Percentiles rank a stretch among this genome's conserved stretches.
Conservation (phyloP, 2,113 vertebrate genomes). For the Forbesichthys papilliferus region DNA sequence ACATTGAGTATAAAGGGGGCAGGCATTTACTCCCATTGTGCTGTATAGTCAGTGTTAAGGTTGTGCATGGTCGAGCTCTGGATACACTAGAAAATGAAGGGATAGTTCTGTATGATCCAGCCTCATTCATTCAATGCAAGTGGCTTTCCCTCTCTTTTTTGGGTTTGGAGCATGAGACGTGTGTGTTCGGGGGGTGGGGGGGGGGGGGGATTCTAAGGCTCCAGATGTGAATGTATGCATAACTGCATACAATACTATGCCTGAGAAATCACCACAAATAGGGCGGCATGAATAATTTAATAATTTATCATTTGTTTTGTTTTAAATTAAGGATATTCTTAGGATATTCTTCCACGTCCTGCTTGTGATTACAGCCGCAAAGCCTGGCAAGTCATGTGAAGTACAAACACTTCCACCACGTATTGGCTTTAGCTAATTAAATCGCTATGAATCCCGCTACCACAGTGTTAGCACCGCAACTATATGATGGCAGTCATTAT, state of each 20-base stretch:
- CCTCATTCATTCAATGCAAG: slow-evolving; percentile 32
- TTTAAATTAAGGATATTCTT: slow-evolving; percentile 21
- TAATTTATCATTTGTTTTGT: slow-evolving; percentile 35
- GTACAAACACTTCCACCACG: slow-evolving; percentile 40
- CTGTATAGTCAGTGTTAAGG: slow-evolving; percentile 48
- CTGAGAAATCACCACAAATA: slow-evolving; percentile 33
- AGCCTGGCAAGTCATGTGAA: slow-evolving; percentile 34
- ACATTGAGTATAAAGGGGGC: slow-evolving; percentile 46
- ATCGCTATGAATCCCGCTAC: slow-evolving; percentile 56
- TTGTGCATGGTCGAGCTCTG: slow-evolving; percentile 45
- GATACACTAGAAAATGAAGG: slow-evolving; percentile 26
- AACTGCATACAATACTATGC: slow-evolving; percentile 39
- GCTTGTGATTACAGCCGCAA: slow-evolving; percentile 15
- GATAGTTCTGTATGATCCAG: slow-evolving; percentile 44
- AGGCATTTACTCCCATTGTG: slow-evolving; percentile 47
- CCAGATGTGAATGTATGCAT: slow-evolving; percentile 61
- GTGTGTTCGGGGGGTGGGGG: no score
- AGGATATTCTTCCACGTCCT: slow-evolving; percentile 12
- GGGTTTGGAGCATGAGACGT: background rate
- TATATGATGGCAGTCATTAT: slow-evolving; percentile 59
- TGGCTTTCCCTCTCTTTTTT: slow-evolving; percentile 19
- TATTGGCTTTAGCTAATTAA: slow-evolving; percentile 61
- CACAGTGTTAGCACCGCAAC: slow-evolving; percentile 47
- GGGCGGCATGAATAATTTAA: slow-evolving; percentile 50
- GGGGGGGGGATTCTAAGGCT: background rate